Percentiles rank a stretch among this genome's conserved stretches.
These are phyloP conservation scores for Molorchus minor DNA, from an alignment of 2,888 invertebrate genomes.

Conservation along the genomic window DNA sequence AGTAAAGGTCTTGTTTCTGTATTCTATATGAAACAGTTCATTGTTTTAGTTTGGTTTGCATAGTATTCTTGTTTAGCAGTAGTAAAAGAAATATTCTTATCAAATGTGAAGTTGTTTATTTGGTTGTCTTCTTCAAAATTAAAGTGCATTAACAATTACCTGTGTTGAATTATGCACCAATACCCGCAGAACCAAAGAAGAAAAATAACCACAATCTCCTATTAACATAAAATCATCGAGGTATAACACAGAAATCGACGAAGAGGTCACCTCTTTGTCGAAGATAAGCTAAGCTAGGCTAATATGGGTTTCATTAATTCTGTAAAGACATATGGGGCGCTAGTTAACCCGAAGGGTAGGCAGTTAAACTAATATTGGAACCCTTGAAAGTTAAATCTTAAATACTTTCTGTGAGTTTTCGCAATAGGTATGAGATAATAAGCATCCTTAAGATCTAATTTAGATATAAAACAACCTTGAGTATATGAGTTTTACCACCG, in stretches of 20 bases:
- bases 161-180: too few relatives aligned
- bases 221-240: conserved; percentile 41
- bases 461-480: conserved; percentile 1
- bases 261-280: conserved; percentile 31
- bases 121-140: too few relatives aligned
- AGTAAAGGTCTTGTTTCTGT: too few relatives aligned
- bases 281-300: conserved; percentile 14
- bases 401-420: conserved; percentile 1
- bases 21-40: too few relatives aligned
- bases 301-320: conserved; percentile 35
- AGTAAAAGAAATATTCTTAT: too few relatives aligned
- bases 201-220: too few relatives aligned
- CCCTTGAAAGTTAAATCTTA: conserved; percentile 21
- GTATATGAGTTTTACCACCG: conserved; percentile 16
- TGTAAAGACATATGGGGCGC: conserved; percentile 31
- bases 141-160: too few relatives aligned
- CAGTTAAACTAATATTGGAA: conserved; percentile 3
- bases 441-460: conserved; percentile 11
- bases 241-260: conserved; percentile 39
- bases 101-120: too few relatives aligned
- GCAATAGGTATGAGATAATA: conserved; percentile 8
- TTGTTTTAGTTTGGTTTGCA: too few relatives aligned
- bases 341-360: conserved; percentile 19
- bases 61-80: too few relatives aligned
- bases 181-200: too few relatives aligned